Base-by-base conservation (phyloP, 2,797 vertebrate genomes). In the Myotis vivesi region DNA sequence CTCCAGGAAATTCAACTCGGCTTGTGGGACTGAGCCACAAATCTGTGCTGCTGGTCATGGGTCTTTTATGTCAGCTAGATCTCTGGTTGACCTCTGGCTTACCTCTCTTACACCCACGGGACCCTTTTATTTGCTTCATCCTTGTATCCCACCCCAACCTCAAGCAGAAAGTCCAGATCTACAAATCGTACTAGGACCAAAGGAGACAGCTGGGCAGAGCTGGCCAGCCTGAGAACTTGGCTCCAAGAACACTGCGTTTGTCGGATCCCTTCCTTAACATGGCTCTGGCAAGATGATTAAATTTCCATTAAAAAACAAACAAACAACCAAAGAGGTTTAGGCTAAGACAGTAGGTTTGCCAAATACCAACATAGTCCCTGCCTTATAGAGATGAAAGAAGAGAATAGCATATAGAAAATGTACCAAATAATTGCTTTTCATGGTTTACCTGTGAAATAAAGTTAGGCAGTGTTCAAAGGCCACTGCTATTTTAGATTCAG, bases 361-460 rank as follows among this genome's bases (percentile, higher is more conserved):
- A 79, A 93, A 77, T 69, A 20, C 25, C 7, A 84, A 15, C 5
- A 6, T 36, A 64, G 30, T 46, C 7, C 9, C 30, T 87, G 36
- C 25, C 3, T 91, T 59, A 81, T 8, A 38, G 17, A 13, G 44
- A 23, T 84, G 30, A 83, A 87, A 87, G 44, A 86, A 77, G 25
- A 15, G 44, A 89, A 77, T 6, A 4, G 36, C 81, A 72, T 33
- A 82, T 44, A 46, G 33, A 66, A 92, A 84, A 87, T 71, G 6
- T 76, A 86, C 36, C 28, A 79, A 53, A 59, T 46, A 77, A 25
- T 77, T 77, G 25, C 23, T 91, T 79, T 87, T 59, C 64, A 33
- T 77, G n/a, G 23, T 86, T 89, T 71, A 62, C 46, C 55, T 93
- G 41, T 72, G 49, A 93, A 94, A 84, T 92, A 36, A 92, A 89